Base-by-base conservation (phyloP, 2,888 invertebrate species). In the Cephus nigrinus region DNA sequence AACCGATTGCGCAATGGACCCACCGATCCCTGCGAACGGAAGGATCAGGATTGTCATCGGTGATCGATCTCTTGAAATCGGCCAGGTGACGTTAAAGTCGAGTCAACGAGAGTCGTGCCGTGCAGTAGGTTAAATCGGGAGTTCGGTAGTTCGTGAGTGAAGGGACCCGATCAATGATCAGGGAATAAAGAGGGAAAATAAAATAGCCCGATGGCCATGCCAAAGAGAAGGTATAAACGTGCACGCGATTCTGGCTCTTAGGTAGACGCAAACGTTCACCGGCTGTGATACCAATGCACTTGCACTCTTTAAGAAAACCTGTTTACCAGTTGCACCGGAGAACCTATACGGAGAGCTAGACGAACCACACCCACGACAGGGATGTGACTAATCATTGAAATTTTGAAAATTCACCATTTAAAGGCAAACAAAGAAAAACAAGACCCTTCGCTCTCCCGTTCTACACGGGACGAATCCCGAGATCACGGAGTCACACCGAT, bases 291-390 rank as follows among this genome's bases (percentile, higher is more conserved):
- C 84, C 83, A 85, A 82, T 88, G 87, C 86, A 89, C 89, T 89
- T 89, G 89, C 89, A 88, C 88, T 89, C 89, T 89, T 89, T 86
- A 88, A 84, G 81, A 86, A 84, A 86, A 86, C 86, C 85, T 84
- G 86, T 86, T 85, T 80, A 3, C 36, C 23, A 36, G 40, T 69
- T 34, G 32, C 68, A n/a, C n/a, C 4, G 73, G 4, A 35, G 34
- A 75, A 55, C 55, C 55, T 55, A 55, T 55, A 55, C 23, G 3
- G 9, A 55, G 23, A 55, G 23, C 1, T 55, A 55, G 55, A 33
- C 71, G 31, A 30, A 71, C 71, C 71, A 71, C 71, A 71, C 71
- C 82, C 76, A 55, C 55, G 55, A 5, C 9, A 55, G 23, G 2
- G 55, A 55, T 23, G 23, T 55, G 55, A 55, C 55, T 5, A 55